These are phyloP conservation scores for Enteromius viviparus DNA, from an alignment of 2,797 vertebrate genomes.

Conservation along the genomic window DNA sequence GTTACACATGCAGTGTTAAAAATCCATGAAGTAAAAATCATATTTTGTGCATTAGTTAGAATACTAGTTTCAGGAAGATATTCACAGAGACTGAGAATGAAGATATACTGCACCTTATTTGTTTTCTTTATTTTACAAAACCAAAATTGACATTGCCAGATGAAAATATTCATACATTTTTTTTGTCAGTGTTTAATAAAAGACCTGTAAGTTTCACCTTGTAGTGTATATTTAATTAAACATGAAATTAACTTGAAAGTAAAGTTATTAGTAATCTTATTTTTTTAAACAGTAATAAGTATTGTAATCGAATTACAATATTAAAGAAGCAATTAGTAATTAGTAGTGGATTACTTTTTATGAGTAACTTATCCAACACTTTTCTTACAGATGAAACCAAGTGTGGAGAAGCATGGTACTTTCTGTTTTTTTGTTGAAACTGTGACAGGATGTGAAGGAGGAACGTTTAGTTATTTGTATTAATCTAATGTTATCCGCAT, in stretches of 20 bases:
- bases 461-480: not conserved
- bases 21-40: not conserved
- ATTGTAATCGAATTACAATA: not conserved
- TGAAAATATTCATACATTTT: not conserved
- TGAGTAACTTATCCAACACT: not conserved
- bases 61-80: not conserved
- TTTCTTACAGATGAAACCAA: not conserved
- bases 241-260: not conserved
- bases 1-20: not conserved
- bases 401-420: not conserved
- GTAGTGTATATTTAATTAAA: not conserved
- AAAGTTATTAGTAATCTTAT: not conserved
- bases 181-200: not conserved
- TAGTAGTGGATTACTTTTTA: not conserved
- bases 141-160: too few relatives aligned
- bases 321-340: not conserved
- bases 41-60: not conserved
- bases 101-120: not conserved
- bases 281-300: not conserved
- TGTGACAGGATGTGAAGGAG: not conserved
- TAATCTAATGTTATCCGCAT: slow-evolving; percentile 12
- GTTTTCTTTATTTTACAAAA: not conserved
- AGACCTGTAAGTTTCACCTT: not conserved
- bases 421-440: not conserved
- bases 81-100: not conserved